Evolutionary conservation across 2,888 invertebrate genomes (phyloP).

Genomic region (Vesta saturnalis): DNA sequence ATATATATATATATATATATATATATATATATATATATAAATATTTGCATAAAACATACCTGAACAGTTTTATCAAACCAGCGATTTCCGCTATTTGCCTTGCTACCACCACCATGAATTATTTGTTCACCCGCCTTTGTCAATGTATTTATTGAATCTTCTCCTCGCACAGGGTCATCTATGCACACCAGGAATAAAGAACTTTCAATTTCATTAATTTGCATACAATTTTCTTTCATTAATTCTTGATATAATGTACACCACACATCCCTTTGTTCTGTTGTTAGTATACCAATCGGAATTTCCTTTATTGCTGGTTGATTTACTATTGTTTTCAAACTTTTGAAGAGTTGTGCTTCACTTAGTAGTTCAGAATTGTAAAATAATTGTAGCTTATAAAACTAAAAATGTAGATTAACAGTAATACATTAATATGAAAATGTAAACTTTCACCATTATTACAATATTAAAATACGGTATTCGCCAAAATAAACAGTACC

Average conservation of each 20-base stretch:
- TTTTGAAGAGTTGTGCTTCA: neutral
- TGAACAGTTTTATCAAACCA: neutral
- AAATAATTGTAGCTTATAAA: neutral
- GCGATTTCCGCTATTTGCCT: neutral
- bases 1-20: no score
- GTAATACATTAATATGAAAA: no score
- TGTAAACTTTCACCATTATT: no score
- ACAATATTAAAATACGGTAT: no score
- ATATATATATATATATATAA: no score
- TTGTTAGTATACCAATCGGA: neutral
- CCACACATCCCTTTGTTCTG: neutral
- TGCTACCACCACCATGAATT: neutral
- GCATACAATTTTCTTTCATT: neutral
- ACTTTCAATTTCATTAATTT: neutral
- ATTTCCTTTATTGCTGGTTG: neutral
- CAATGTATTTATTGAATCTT: neutral
- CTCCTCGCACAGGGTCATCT: neutral
- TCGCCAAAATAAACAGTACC: no score
- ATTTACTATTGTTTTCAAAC: no score
- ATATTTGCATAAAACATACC: neutral
- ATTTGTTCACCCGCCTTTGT: neutral
- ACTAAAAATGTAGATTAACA: neutral
- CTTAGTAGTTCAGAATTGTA: neutral
- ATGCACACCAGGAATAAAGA: neutral
- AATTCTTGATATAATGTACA: neutral